These are phyloP conservation scores for Cosmia trapezina DNA, from an alignment of 2,888 invertebrate species.

Conservation along the genomic window DNA sequence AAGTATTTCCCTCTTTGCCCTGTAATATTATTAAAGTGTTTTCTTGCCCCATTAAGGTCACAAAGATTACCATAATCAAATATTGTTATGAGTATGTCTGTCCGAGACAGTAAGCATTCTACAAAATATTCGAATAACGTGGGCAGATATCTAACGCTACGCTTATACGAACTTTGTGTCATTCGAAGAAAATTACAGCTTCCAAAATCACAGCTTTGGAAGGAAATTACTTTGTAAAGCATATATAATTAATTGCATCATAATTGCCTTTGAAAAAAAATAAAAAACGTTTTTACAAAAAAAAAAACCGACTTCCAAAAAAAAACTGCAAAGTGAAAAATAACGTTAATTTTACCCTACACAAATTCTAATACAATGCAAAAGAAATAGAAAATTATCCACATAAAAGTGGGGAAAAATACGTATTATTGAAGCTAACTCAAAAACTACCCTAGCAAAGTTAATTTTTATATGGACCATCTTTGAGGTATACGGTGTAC, in stretches of 20 bases:
- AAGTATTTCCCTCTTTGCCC: neutral
- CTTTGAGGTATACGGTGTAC: too few species aligned
- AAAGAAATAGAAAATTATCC: too few species aligned
- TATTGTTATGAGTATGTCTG: neutral
- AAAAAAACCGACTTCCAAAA: too few species aligned
- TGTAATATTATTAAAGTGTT: neutral
- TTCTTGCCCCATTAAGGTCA: neutral
- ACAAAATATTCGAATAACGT: neutral
- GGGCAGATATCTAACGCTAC: neutral
- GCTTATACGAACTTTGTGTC: slow-evolving; percentile 3
- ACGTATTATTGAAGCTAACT: too few species aligned
- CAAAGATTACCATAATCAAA: neutral
- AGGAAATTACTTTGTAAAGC: neutral
- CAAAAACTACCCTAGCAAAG: too few species aligned
- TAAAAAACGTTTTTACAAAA: too few species aligned
- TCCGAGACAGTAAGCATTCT: neutral
- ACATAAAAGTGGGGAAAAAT: too few species aligned
- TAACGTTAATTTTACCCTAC: too few species aligned
- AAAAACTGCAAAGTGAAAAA: too few species aligned
- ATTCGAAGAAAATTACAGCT: slow-evolving; percentile 5
- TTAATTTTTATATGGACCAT: too few species aligned
- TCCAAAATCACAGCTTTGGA: neutral
- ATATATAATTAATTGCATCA: neutral
- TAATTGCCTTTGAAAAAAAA: neutral
- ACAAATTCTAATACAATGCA: too few species aligned